Conservation (phyloP, 2,113 vertebrate genomes). For the Pachycephala philippinensis region DNA sequence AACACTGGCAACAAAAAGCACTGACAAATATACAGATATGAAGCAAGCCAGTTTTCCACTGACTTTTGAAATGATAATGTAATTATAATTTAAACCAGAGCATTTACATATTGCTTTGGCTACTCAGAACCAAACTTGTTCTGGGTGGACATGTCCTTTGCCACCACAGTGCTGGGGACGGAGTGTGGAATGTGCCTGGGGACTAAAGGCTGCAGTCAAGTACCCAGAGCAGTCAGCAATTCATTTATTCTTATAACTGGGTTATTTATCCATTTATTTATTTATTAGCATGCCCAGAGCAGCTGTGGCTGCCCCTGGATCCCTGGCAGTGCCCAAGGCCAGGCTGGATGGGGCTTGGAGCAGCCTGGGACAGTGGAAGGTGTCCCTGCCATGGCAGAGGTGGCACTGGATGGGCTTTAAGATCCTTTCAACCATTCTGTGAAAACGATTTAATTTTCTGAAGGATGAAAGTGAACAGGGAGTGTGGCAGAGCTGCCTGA, state of each 20-base stretch:
- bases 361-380: neutral
- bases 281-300: neutral
- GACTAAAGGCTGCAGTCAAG: neutral
- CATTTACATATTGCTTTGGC: neutral
- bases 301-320: neutral
- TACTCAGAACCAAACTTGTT: neutral
- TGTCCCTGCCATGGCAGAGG: neutral
- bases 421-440: neutral
- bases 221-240: neutral
- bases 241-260: neutral
- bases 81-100: neutral
- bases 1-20: neutral
- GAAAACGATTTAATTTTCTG: neutral
- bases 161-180: accelerated
- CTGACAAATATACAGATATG: neutral
- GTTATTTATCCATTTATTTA: neutral
- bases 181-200: neutral
- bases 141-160: neutral
- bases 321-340: neutral
- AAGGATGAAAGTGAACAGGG: neutral
- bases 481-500: neutral
- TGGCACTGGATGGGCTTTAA: neutral
- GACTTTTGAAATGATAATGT: neutral
- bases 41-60: neutral
- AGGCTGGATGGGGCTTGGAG: neutral